Conservation (phyloP, 53 echinoderm and acorn worm genomes). For the Stichopus horrens region DNA sequence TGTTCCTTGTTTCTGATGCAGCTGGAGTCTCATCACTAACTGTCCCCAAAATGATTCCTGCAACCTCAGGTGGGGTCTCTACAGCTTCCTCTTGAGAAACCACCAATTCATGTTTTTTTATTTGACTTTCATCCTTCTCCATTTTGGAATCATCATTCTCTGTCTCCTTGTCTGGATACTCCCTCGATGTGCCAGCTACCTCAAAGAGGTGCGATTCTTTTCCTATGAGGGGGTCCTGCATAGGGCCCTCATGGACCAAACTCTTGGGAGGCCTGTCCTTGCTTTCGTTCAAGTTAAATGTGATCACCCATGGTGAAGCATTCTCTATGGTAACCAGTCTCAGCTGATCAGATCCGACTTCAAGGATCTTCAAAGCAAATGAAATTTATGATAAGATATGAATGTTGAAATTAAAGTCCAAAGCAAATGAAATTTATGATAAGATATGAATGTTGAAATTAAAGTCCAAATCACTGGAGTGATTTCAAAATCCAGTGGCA, state of each 20-base stretch:
- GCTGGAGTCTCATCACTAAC: too few relatives aligned
- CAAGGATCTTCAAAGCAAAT: not conserved
- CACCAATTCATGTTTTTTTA: not conserved
- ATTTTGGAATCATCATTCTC: not conserved
- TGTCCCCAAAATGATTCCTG: not conserved
- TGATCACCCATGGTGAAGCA: slow-evolving; percentile 1
- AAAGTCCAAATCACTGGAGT: too few relatives aligned
- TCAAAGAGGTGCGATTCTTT: not conserved
- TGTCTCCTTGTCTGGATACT: not conserved
- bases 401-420: too few relatives aligned
- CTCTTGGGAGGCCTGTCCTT: not conserved
- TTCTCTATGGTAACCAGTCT: slow-evolving; percentile 21
- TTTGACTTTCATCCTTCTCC: not conserved
- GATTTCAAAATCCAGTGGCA: too few relatives aligned
- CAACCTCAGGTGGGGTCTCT: not conserved
- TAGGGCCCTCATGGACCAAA: not conserved
- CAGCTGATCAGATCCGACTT: not conserved
- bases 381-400: too few relatives aligned
- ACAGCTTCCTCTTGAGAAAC: not conserved
- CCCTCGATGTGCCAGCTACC: not conserved
- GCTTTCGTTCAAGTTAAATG: not conserved
- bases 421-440: not conserved
- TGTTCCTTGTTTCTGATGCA: too few relatives aligned
- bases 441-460: too few relatives aligned
- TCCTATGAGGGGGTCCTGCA: not conserved